These are phyloP conservation scores for Emmelina monodactyla DNA, from an alignment of 2,888 invertebrate genomes.

Conservation along the genomic window DNA sequence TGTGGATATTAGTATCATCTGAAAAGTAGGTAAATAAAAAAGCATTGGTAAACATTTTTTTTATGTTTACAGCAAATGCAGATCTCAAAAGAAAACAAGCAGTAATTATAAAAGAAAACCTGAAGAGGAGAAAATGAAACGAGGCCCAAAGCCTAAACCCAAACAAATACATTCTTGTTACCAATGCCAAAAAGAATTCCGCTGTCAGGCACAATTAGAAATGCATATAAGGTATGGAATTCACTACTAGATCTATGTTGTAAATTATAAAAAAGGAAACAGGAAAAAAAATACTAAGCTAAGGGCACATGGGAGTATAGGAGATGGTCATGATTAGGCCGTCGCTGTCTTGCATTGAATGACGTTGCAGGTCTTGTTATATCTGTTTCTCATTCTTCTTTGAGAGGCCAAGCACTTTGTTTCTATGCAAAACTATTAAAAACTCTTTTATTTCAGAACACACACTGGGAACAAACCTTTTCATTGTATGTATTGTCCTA, in stretches of 20 bases:
- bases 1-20: no score
- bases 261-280: no score
- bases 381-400: no score
- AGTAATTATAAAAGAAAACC: constrained; percentile 64
- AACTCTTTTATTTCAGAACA: constrained; percentile 33
- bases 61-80: constrained; percentile 49
- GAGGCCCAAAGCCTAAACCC: constrained; percentile 68
- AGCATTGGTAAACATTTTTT: no score
- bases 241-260: background rate
- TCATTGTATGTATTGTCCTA: constrained; percentile 61
- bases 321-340: no score
- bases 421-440: background rate
- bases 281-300: no score
- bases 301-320: no score
- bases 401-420: no score
- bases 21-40: no score
- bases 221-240: constrained; percentile 60
- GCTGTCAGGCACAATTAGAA: constrained; percentile 68
- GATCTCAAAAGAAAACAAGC: constrained; percentile 28
- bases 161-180: constrained; percentile 65
- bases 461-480: constrained; percentile 70
- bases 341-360: no score
- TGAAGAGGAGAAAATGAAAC: constrained; percentile 63
- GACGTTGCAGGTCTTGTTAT: no score
- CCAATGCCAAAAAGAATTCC: constrained; percentile 67